Evolutionary conservation across 2,888 invertebrate genomes (phyloP).

Genomic region (Dyspetes luteomarginatus): DNA sequence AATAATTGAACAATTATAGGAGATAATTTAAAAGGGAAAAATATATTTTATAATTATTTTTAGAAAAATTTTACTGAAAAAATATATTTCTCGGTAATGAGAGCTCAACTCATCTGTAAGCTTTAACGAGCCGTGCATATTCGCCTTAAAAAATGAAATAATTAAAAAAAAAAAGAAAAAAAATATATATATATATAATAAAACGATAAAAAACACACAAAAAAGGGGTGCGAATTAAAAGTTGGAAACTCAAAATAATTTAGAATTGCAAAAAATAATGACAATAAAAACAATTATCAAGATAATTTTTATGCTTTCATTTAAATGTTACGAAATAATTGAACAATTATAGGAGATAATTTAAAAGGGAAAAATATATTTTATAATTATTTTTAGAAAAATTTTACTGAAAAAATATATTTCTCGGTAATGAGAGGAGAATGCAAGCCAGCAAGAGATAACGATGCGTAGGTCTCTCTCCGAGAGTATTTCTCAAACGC

Average conservation of each 20-base stretch:
- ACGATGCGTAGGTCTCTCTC: conserved; percentile 31
- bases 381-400: too few species aligned
- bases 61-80: too few species aligned
- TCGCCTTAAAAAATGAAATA: not conserved
- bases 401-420: too few species aligned
- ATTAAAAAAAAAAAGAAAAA: not conserved
- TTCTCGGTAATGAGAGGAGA: not conserved
- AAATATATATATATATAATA: not conserved
- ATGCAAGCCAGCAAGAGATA: not conserved
- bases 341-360: too few species aligned
- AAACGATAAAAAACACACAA: not conserved
- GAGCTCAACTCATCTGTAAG: conserved; percentile 37
- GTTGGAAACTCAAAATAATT: too few species aligned
- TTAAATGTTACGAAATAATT: too few species aligned
- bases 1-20: too few species aligned
- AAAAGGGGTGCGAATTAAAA: not conserved
- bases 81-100: not conserved
- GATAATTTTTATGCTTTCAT: too few species aligned
- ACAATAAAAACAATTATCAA: not conserved
- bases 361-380: too few species aligned
- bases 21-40: too few species aligned
- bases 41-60: too few species aligned
- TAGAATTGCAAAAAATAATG: not conserved
- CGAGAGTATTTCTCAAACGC: conserved; percentile 36
- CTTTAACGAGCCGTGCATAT: conserved; percentile 43